Conservation (phyloP, 2,888 invertebrate genomes). For the Parnassius orleans region DNA sequence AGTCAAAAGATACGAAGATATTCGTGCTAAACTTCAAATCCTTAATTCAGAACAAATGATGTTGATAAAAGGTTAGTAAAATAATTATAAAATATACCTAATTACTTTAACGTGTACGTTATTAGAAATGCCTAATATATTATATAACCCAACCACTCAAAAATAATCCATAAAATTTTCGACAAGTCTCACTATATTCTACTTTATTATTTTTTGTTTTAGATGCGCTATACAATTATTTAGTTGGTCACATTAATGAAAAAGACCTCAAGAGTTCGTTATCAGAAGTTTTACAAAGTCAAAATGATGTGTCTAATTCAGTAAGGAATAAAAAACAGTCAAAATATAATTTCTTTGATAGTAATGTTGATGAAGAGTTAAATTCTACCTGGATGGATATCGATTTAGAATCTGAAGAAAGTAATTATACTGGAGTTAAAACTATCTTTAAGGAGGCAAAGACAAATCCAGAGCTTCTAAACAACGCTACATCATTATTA, state of each 20-base stretch:
- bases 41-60: conserved; percentile 5
- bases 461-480: background rate
- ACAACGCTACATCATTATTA: background rate
- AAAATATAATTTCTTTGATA: background rate
- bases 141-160: too few relatives aligned
- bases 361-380: background rate
- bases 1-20: conserved; percentile 13
- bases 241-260: conserved; percentile 9
- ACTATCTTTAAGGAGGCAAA: background rate
- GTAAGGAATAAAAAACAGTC: background rate
- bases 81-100: too few relatives aligned
- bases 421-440: background rate
- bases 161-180: too few relatives aligned
- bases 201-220: background rate
- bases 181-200: too few relatives aligned
- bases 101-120: too few relatives aligned
- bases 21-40: conserved; percentile 5
- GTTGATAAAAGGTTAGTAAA: conserved; percentile 14
- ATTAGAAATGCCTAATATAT: too few relatives aligned
- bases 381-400: background rate
- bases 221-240: conserved; percentile 13
- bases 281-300: conserved; percentile 1
- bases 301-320: background rate
- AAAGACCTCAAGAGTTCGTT: conserved; percentile 3
- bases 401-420: background rate